Evolutionary conservation across 2,113 vertebrate genomes (phyloP).

Genomic region (Mola mola): DNA sequence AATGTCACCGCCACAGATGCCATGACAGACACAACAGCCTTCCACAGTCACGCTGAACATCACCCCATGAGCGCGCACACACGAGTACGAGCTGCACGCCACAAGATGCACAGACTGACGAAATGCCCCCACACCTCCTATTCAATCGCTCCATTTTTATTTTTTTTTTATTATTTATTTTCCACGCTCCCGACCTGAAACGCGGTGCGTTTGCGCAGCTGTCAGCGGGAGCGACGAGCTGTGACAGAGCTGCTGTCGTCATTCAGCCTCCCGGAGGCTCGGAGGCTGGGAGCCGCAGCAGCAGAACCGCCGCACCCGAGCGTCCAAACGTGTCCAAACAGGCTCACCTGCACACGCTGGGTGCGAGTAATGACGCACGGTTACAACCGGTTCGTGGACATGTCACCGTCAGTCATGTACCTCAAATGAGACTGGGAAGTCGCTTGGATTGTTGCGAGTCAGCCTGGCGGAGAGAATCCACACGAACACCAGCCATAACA

Average conservation of each 20-base stretch:
- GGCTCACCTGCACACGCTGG: no score
- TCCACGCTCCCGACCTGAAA: slow-evolving; percentile 1
- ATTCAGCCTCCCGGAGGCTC: slow-evolving; percentile 54
- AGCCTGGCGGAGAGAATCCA: no score
- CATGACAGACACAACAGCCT: slow-evolving; percentile 37
- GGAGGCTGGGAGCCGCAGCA: slow-evolving; percentile 36
- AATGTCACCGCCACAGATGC: slow-evolving; percentile 53
- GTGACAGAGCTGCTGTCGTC: slow-evolving; percentile 56
- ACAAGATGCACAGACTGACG: neutral
- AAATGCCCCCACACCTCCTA: neutral
- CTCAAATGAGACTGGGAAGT: no score
- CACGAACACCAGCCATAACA: no score
- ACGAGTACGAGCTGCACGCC: neutral
- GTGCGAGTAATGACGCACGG: no score
- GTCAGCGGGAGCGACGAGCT: slow-evolving; percentile 35
- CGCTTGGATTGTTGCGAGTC: no score
- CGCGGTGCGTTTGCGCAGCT: slow-evolving; percentile 32
- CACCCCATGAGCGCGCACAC: slow-evolving; percentile 15
- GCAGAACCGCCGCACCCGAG: slow-evolving; percentile 32
- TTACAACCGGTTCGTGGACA: no score
- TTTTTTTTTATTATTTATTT: no score
- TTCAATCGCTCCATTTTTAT: neutral
- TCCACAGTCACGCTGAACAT: slow-evolving; percentile 28
- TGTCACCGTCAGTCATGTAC: no score
- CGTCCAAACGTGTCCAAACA: slow-evolving; percentile 6